Evolutionary conservation across 2,113 vertebrate species (phyloP).

Genomic region (Vulpes ferrilata): DNA sequence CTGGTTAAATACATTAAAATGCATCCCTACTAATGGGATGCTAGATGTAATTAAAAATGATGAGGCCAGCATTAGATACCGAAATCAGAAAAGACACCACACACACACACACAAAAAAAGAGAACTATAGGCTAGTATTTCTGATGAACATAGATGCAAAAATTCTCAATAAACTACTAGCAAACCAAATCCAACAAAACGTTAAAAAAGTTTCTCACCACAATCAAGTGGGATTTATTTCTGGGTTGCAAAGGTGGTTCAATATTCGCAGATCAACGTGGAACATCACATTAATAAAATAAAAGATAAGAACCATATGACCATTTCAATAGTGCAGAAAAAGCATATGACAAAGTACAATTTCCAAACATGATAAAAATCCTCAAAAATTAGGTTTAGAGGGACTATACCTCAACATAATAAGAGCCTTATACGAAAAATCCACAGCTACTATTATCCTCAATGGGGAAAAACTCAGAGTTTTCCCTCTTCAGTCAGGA

Average conservation of each 20-base stretch:
- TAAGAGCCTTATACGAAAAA: neutral
- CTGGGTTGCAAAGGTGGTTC: neutral
- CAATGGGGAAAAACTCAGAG: neutral
- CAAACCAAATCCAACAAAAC: neutral
- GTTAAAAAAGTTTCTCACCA: neutral
- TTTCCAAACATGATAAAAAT: neutral
- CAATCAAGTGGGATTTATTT: neutral
- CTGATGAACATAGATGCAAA: neutral
- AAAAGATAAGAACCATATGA: neutral
- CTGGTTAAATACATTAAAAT: slow-evolving; percentile 36
- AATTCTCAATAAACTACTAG: neutral
- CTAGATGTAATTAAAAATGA: neutral
- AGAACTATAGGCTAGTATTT: neutral
- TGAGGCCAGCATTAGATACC: neutral
- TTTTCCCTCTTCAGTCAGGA: neutral
- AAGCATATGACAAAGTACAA: neutral
- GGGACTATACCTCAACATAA: neutral
- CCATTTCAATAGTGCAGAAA: neutral
- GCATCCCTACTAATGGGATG: neutral
- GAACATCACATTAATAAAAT: neutral
- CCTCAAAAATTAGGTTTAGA: neutral
- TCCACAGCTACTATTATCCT: neutral
- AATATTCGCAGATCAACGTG: neutral
- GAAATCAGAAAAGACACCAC: neutral
- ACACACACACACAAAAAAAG: neutral